Percentiles rank a stretch among this genome's conserved stretches.
Conservation (phyloP, 2,888 invertebrate species). For the Globia sparganii region DNA sequence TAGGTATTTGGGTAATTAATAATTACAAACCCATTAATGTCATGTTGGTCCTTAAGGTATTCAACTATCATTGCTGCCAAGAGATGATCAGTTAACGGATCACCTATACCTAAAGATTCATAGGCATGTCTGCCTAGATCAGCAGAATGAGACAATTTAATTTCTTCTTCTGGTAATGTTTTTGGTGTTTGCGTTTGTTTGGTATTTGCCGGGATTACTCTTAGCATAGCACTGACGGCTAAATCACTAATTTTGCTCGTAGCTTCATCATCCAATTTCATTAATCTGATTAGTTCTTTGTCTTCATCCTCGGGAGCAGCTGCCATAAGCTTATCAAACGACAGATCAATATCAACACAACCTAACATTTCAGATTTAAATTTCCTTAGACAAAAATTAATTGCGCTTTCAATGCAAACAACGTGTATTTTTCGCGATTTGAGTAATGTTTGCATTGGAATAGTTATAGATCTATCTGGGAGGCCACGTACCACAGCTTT, state of each 20-base stretch:
- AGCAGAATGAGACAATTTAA: slow-evolving; percentile 87
- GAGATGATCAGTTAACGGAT: slow-evolving; percentile 89
- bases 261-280: slow-evolving; percentile 81
- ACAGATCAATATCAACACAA: slow-evolving; percentile 85
- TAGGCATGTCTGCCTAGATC: slow-evolving; percentile 90
- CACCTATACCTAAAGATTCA: slow-evolving; percentile 89
- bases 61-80: slow-evolving; percentile 91
- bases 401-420: slow-evolving; percentile 87
- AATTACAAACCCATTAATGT: slow-evolving; percentile 91
- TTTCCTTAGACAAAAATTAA: slow-evolving; percentile 90
- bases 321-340: slow-evolving; percentile 80
- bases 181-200: slow-evolving; percentile 92
- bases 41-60: slow-evolving; percentile 88
- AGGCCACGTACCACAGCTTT: slow-evolving; percentile 86
- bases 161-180: slow-evolving; percentile 90
- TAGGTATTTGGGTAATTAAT: slow-evolving; percentile 91
- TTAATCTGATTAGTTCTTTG: slow-evolving; percentile 80
- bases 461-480: slow-evolving; percentile 81
- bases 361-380: slow-evolving; percentile 90
- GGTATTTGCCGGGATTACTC: slow-evolving; percentile 76
- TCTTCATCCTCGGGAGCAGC: slow-evolving; percentile 77
- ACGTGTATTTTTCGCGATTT: slow-evolving; percentile 82
- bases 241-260: slow-evolving; percentile 75
- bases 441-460: slow-evolving; percentile 84
- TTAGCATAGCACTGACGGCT: slow-evolving; percentile 71